Base-by-base conservation (phyloP, 92 coral and sea anemone species). In the Siderastrea siderea region DNA sequence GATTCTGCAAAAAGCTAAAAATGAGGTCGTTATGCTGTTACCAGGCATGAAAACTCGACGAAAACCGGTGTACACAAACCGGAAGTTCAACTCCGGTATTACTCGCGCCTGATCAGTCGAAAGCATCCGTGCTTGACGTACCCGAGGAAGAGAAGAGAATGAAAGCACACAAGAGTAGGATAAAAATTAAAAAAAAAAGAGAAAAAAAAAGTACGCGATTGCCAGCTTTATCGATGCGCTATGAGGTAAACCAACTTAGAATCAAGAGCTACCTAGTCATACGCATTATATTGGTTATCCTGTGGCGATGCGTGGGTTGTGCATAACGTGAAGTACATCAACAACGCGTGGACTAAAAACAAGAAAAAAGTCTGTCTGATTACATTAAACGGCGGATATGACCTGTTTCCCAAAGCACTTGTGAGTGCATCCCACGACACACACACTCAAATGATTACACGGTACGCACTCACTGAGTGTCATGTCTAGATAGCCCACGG, bases 361-460 rank as follows among this genome's bases (percentile, higher is more conserved):
- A 43, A 14, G 45, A 75, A 58, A 75, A 7, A 54, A 12, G 19
- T 44, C 6, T 19, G 7, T 43, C 13, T 57, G 7, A 57, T 75
- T 53, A 61, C 11, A 44, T 75, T 9, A 45, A 38, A 75, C 80
- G 50, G 49, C 80, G 80, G 80, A 75, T 55, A 14, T 75, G 80
- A 75, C 26, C 50, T 26, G 65, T 57, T 57, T 75, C 80, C 80
- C 80, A 43, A 50, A 10, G 7, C 66, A 75, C 4, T 57, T 75
- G 67, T 57, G 64, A 26, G 49, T 54, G 17, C 78, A 74, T 12
- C 64, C 64, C 26, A 75, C 64, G 17, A 2, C 64, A 4, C 80
- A 44, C 51, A 75, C 19, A 38, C 80, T 55, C 11, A 46, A 75
- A 58, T 55, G 15, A 7, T 52, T 10, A 66, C 71, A 66, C 11